These are phyloP conservation scores for Drosophila koepferae DNA, from an alignment of 2,888 invertebrate genomes.

Conservation along the genomic window DNA sequence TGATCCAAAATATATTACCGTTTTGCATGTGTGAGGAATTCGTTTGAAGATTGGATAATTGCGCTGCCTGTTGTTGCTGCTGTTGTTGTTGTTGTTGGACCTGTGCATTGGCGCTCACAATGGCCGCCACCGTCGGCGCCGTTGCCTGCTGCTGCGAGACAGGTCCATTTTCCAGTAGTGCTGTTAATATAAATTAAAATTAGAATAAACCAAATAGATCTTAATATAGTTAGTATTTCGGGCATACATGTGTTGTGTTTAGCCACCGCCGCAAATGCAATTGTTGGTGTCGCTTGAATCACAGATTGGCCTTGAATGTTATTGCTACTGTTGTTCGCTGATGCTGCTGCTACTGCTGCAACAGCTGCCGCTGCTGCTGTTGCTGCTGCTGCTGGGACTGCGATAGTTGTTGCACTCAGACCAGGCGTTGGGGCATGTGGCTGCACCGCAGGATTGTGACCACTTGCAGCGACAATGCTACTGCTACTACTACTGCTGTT, in stretches of 20 bases:
- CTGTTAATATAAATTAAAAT: constrained; percentile 53
- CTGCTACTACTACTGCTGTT: constrained; percentile 56
- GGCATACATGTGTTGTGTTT: constrained; percentile 86
- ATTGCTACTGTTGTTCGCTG: constrained; percentile 55
- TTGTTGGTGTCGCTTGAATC: constrained; percentile 85
- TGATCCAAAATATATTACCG: constrained; percentile 58
- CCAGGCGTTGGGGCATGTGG: constrained; percentile 84
- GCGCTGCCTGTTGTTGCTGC: constrained; percentile 68
- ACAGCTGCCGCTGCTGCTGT: constrained; percentile 48
- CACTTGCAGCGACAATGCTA: constrained; percentile 58
- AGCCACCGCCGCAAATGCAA: constrained; percentile 89
- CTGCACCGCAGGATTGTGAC: constrained; percentile 80
- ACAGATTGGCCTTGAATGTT: constrained; percentile 85
- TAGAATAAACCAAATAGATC: background rate
- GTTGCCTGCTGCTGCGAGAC: constrained; percentile 74
- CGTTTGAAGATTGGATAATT: constrained; percentile 84
- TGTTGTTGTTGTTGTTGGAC: constrained; percentile 54
- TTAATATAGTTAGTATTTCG: background rate
- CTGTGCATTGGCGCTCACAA: constrained; percentile 77
- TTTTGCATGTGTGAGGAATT: constrained; percentile 85
- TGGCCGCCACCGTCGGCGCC: constrained; percentile 79
- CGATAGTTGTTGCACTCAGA: constrained; percentile 66
- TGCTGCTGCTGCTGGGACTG: constrained; percentile 54
- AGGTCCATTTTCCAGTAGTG: constrained; percentile 85
- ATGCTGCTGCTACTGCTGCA: constrained; percentile 42